phyloP scores from a whole-genome alignment of 2,113 vertebrate genomes.

The Protomyctophum bolini region DNA sequence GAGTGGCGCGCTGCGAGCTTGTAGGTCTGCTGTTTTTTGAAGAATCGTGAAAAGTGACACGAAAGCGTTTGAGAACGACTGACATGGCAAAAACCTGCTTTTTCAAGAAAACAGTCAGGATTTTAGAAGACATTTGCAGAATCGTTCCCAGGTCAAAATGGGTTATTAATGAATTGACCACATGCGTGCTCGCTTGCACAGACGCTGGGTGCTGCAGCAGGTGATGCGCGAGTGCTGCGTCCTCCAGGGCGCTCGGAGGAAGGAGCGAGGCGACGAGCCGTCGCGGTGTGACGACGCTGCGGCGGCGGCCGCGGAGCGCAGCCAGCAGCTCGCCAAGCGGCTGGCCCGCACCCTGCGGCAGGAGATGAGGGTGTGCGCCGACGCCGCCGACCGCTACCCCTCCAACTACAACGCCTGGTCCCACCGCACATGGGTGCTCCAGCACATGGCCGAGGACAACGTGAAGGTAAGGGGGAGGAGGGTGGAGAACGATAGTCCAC shows the following conservation, averaged over 20 bases:
- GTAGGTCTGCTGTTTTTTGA: no score
- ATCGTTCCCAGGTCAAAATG: no score
- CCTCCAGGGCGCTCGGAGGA: slow-evolving; percentile 68
- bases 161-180: no score
- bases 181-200: slow-evolving; percentile 65
- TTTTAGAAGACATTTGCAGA: no score
- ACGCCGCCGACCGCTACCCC: slow-evolving; percentile 91
- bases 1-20: no score
- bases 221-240: slow-evolving; percentile 82
- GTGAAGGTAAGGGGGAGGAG: slow-evolving; percentile 83
- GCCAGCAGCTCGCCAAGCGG: slow-evolving; percentile 66
- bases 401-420: slow-evolving; percentile 99
- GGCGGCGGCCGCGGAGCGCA: slow-evolving; percentile 36
- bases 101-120: no score
- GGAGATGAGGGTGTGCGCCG: slow-evolving; percentile 92
- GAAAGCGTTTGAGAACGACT: no score
- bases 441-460: slow-evolving; percentile 88
- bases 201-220: slow-evolving; percentile 94
- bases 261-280: slow-evolving; percentile 74
- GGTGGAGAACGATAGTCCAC: no score
- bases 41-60: no score
- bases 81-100: no score
- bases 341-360: slow-evolving; percentile 83
- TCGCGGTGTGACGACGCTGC: slow-evolving; percentile 46
- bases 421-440: slow-evolving; percentile 97